Conservation (phyloP, 2,113 vertebrate genomes). For the Cyphomyrus discorhynchus region DNA sequence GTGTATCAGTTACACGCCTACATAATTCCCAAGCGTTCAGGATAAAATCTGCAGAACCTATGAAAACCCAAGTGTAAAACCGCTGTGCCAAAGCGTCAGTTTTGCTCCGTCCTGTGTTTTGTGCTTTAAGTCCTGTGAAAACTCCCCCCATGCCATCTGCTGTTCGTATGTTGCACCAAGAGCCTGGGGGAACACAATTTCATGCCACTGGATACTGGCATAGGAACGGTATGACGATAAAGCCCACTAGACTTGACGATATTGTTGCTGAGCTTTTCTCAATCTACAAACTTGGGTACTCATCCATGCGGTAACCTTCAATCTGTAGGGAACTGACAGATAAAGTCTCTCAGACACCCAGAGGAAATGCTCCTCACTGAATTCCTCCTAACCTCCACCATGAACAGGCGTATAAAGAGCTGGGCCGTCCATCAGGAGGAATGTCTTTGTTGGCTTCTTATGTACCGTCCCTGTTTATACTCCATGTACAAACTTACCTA, state of each 20-base stretch:
- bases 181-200: neutral
- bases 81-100: neutral
- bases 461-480: neutral
- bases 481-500: neutral
- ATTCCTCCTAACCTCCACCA: neutral
- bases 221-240: neutral
- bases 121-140: neutral
- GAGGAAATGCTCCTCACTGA: neutral
- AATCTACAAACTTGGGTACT: neutral
- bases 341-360: neutral
- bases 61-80: neutral
- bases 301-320: neutral
- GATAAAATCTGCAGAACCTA: neutral
- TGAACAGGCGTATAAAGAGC: neutral
- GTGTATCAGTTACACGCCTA: neutral
- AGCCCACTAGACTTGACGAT: neutral
- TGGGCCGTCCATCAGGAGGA: neutral
- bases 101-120: neutral
- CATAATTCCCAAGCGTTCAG: neutral
- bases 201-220: neutral
- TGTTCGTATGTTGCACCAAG: neutral
- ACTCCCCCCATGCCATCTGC: neutral
- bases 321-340: neutral
- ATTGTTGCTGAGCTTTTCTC: neutral
- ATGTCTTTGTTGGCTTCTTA: neutral